Base-by-base conservation (phyloP, 1,140 invertebrate genomes). In the Micrasema longulum region DNA sequence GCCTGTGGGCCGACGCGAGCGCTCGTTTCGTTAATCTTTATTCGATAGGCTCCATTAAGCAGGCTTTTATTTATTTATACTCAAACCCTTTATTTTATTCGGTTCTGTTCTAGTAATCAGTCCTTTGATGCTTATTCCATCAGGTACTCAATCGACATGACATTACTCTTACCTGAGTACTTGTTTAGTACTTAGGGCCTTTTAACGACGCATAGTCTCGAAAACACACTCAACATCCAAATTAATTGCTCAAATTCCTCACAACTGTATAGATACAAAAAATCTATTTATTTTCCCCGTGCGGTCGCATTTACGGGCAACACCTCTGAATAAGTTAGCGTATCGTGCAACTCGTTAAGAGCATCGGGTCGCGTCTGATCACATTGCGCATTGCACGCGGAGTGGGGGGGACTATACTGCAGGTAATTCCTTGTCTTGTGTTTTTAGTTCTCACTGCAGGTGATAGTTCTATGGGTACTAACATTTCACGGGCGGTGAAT, bases 311-410 rank as follows among this genome's bases (percentile, higher is more conserved):
- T 31, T 16, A 14, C 16, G 12, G 14, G 1, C 6, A 55, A 9
- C 26, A n/a, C n/a, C 35, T 16, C 12, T 22, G n/a, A 31, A 26
- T 31, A 31, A 0, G 2, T 55, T 16, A 31, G 26, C 52, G 52
- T 31, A 31, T 31, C 26, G 26, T 55, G 23, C 52, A 23, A 55
- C 26, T 31, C 16, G 52, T n/a, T 6, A 31, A 12, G 23, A 36
- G 52, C 52, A 31, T n/a, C 52, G 5, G 52, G 16, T 55, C 52
- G n/a, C 35, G 52, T 55, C 52, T 55, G 35, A 55, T 55, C 26
- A 35, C 52, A n/a, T 48, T 48, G 52, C 23, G 35, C 14, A 22
- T 36, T 1, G 52, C 52, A 55, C 4, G 23, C 26, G 52, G 2
- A 9, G 12, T 12, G 47, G n/a, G 16, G 16, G 16, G 20, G 20